Evolutionary conservation across 2,888 invertebrate genomes (phyloP).

Genomic region (Chironomus tentans): DNA sequence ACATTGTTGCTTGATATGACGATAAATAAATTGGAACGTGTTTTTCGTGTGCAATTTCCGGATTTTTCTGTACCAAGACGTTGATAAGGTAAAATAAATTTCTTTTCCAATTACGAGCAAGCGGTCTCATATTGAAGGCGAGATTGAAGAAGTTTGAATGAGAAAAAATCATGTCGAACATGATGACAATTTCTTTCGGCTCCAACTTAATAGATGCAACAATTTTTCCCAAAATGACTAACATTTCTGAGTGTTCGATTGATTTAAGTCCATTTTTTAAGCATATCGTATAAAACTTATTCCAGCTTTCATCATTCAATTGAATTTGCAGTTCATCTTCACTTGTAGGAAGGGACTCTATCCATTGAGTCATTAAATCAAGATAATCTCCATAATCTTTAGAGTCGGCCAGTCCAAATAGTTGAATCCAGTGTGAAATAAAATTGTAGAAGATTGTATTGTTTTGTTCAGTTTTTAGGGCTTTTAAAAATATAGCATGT

Average conservation of each 20-base stretch:
- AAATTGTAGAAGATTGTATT: constrained; percentile 47
- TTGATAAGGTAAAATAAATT: constrained; percentile 56
- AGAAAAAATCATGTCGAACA: constrained; percentile 65
- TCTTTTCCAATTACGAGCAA: constrained; percentile 47
- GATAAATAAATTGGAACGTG: constrained; percentile 70
- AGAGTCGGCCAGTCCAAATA: constrained; percentile 39
- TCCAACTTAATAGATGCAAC: constrained; percentile 48
- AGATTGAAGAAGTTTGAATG: constrained; percentile 70
- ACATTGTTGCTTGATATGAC: constrained; percentile 66
- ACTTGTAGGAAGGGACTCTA: background rate
- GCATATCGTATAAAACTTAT: constrained; percentile 52
- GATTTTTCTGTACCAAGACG: constrained; percentile 53
- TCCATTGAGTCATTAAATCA: background rate
- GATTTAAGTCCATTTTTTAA: constrained; percentile 57
- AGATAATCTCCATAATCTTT: background rate
- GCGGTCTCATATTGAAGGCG: constrained; percentile 47
- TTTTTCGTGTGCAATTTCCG: constrained; percentile 51
- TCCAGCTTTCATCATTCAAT: constrained; percentile 45
- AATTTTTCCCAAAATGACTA: constrained; percentile 49
- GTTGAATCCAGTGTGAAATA: constrained; percentile 46
- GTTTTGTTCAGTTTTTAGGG: constrained; percentile 38
- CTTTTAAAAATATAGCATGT: constrained; percentile 48
- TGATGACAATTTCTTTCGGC: constrained; percentile 44
- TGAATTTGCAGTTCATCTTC: constrained; percentile 29
- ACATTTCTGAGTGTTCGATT: constrained; percentile 43